phyloP scores from a whole-genome alignment of 2,888 invertebrate species.

The Caenorhabditis sp. region DNA sequence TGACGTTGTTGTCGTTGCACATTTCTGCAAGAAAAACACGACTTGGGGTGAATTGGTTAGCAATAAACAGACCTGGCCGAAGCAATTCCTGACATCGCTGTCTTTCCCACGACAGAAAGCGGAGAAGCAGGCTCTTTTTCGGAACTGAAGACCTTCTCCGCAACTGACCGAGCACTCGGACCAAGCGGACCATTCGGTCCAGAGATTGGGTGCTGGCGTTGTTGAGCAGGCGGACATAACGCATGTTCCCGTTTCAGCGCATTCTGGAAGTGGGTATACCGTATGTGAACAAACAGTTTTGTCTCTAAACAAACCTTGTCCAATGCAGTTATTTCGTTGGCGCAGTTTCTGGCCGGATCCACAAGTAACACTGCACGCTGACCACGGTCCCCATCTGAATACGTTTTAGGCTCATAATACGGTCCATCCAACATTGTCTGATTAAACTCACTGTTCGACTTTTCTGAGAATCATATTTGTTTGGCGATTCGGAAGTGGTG shows the following conservation, averaged over 20 bases:
- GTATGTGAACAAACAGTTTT: neutral
- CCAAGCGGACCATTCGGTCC: constrained; percentile 62
- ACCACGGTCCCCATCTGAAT: constrained; percentile 61
- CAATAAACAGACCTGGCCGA: constrained; percentile 30
- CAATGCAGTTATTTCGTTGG: constrained; percentile 56
- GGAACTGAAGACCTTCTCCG: constrained; percentile 53
- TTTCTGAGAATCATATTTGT: constrained; percentile 41
- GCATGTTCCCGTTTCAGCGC: constrained; percentile 55
- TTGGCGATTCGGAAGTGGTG: constrained; percentile 41
- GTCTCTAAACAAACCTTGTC: constrained; percentile 10
- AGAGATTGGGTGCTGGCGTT: constrained; percentile 10
- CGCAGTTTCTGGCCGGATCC: constrained; percentile 60
- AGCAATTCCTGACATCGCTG: constrained; percentile 54
- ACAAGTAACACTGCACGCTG: constrained; percentile 64
- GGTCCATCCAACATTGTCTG: neutral
- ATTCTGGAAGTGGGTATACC: constrained; percentile 26
- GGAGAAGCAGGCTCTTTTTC: constrained; percentile 57
- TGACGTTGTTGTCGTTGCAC: constrained; percentile 18
- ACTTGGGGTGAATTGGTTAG: neutral
- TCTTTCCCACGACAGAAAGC: constrained; percentile 57
- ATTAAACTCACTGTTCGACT: constrained; percentile 26
- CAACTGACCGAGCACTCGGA: constrained; percentile 59
- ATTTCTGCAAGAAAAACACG: constrained; percentile 7
- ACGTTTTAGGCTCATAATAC: neutral
- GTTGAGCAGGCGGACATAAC: constrained; percentile 23